Base-by-base conservation (phyloP, 53 echinoderm and acorn worm species). In the Echinometra lucunter region DNA sequence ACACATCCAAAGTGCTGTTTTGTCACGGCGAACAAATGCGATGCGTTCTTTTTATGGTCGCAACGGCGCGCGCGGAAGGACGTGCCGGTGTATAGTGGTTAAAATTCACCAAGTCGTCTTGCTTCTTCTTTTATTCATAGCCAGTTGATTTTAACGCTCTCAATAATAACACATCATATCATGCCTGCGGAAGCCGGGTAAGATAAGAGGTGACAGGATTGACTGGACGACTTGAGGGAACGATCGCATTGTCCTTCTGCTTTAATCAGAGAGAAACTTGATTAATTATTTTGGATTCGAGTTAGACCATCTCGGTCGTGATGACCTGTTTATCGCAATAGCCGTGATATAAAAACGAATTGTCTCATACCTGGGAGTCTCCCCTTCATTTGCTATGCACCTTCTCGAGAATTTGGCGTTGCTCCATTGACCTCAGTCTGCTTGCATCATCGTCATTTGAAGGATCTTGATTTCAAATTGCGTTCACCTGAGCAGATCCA, bases 91-190 rank as follows among this genome's bases (percentile, higher is more conserved):
- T 13, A n/a, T n/a, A 85, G 49, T 47, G 10, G 85, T 45, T 34
- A 47, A 82, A 85, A 11, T 85, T 85, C 85, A 49, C 47, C n/a
- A 47, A 85, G 49, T 85, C 85, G 85, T n/a, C 49, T 53, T 30
- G 49, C 28, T 3, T 47, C 85, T 85, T 85, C 49, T 53, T 38
- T 81, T 85, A 45, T 49, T 85, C 28, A 49, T 49, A 12, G 49
- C 85, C 85, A 85, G 25, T 85, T 53, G 85, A 49, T 47, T 47
- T 85, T 85, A 85, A 45, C 85, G 85, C 49, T 85, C 85, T 47
- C 85, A 49, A 85, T 49, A 85, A 85, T 85, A 49, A 47, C 85
- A 49, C 85, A 85, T 47, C 85, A 45, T 85, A n/a, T 49, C 11
- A 85, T 30, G 13, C 45, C 53, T 44, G 49, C 49, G 4, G 49